Base-by-base conservation (phyloP, 1,140 invertebrate species). In the Drosophila rhopaloa region DNA sequence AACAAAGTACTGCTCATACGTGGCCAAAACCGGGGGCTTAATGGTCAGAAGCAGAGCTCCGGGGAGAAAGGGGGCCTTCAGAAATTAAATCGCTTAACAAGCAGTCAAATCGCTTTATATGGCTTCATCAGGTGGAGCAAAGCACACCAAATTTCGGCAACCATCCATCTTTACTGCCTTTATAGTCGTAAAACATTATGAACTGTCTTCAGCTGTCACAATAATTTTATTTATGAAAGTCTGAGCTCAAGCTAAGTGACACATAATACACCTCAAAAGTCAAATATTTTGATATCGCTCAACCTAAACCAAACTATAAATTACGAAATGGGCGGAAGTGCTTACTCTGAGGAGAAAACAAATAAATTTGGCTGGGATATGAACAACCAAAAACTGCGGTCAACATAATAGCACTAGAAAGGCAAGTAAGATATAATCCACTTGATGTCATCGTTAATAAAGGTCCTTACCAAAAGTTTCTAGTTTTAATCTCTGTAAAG, bases 81-180 rank as follows among this genome's bases (percentile, higher is more conserved):
- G 40, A 71, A 71, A 71, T 71, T 48, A 58, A 71, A 71, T 37
- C 65, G 65, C 50, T 71, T 71, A 71, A 50, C 65, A 71, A 50
- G 68, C 68, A 57, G 51, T 71, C 44, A 71, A 71, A 71, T 71
- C 53, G 41, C 65, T 43, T 71, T 71, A 71, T 70, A 57, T 32
- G 16, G 6, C 19, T 44, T 7, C n/a, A 27, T 16, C 46, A 68
- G 37, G 59, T 68, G 37, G 8, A 14, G 38, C 9, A n/a, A 53
- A 43, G 10, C 46, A 19, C 51, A n/a, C 43, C 27, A 40, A 56
- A 37, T 57, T 47, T 29, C 19, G 44, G 11, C 63, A 27, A 5
- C 43, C 50, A 27, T 70, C 27, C 16, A 14, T 32, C 29, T 57
- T 71, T 57, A 68, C n/a, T 46, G 63, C 37, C 62, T 32, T 35